Evolutionary conservation across 2,113 vertebrate species (phyloP), one percentile per base, ranked within the genome.

Genomic region (Anser brachyrhynchus): DNA sequence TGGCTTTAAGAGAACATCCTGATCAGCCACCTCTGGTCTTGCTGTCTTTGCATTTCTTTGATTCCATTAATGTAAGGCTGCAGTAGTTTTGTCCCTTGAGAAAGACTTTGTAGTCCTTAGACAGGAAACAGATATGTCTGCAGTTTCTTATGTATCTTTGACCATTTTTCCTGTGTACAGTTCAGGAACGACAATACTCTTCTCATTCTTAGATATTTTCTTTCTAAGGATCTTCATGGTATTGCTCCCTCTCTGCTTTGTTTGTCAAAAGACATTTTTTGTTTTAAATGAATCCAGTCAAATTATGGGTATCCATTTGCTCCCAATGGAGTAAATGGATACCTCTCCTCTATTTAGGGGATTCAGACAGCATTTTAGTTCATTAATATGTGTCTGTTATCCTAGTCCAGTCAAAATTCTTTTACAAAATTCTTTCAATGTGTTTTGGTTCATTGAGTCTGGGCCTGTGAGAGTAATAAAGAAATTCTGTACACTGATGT

Each of bases 81-180:
- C 89, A 84, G 61, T 58, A 74, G 55, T 85, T 81, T 8, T 4
- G 49, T 94, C 92, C 87, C 77, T 92, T 88, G 85, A 76, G 78
- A 84, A 94, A 71, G 69, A 57, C 91, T 97, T 97, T 94, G 84
- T 92, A 96, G 86, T 95, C 54, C 69, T 76, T 17, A 82, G 75
- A 25, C 92, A 97, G 97, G 96, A 98, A 98, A 65, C 77, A 95
- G 94, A 87, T 95, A 96, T 85, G 49, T 91, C 84, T 95, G 35
- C 37, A 89, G 57, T 55, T 95, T 87, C 70, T 92, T 87, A 44
- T 89, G 81, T 95, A 96, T 88, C 95, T 93, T 97, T 97, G 93
- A 96, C 92, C 96, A 71, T 94, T 97, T 96, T 98, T 98, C 97
- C 95, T 97, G 95, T 97, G 78, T 95, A 96, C 92, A 20, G 33